phyloP scores from a whole-genome alignment of 2,888 invertebrate genomes.

The Leptinotarsa rubiginosa region DNA sequence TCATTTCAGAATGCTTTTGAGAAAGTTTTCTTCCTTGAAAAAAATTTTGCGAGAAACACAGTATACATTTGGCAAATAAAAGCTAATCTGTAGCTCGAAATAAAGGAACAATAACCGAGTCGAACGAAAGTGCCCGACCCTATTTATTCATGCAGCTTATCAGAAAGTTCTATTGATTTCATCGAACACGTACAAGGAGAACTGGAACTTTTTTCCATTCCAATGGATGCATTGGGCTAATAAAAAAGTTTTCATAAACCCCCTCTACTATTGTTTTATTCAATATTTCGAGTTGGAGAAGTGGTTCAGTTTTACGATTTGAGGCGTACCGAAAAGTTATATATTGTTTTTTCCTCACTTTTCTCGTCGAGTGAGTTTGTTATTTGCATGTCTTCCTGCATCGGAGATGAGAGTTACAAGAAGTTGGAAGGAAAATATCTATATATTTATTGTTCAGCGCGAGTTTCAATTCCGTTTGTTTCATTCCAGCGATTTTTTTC shows the following conservation, averaged over 20 bases:
- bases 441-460: slow-evolving; percentile 19
- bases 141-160: slow-evolving; percentile 24
- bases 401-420: slow-evolving; percentile 1
- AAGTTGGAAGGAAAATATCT: slow-evolving; percentile 4
- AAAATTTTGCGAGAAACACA: neutral
- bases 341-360: slow-evolving; percentile 23
- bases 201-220: slow-evolving; percentile 13
- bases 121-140: slow-evolving; percentile 16
- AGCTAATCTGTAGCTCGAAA: neutral
- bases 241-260: slow-evolving; percentile 41
- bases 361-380: slow-evolving; percentile 19
- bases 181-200: slow-evolving; percentile 23
- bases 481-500: neutral
- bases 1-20: neutral
- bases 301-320: slow-evolving; percentile 38
- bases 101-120: slow-evolving; percentile 16
- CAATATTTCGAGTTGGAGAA: slow-evolving; percentile 39
- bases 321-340: slow-evolving; percentile 27
- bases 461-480: neutral
- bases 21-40: neutral
- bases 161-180: slow-evolving; percentile 10
- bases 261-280: slow-evolving; percentile 43
- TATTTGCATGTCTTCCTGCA: slow-evolving; percentile 19
- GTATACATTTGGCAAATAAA: neutral
- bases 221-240: slow-evolving; percentile 41